These are phyloP conservation scores for Herpailurus yagouaroundi DNA, from an alignment of 2,113 vertebrate genomes.

Conservation along the genomic window DNA sequence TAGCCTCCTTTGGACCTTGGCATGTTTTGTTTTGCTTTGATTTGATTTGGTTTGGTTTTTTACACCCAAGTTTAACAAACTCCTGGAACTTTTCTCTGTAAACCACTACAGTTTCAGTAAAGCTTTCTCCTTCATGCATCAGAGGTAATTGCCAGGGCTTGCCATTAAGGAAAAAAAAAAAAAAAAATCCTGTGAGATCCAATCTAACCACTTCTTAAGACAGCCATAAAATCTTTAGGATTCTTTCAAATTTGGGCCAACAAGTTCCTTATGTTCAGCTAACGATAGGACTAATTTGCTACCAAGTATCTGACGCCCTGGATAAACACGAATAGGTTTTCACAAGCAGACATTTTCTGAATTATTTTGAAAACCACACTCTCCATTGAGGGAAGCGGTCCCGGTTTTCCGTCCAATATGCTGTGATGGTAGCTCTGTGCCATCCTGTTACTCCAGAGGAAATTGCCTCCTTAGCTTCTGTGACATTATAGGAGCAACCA, in stretches of 20 bases:
- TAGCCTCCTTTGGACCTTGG: too few relatives aligned
- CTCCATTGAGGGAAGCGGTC: neutral
- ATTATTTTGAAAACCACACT: constrained; percentile 47
- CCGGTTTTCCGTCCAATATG: constrained; percentile 15
- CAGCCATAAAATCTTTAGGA: neutral
- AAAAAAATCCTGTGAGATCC: neutral
- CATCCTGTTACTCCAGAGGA: constrained; percentile 26
- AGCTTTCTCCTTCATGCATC: neutral
- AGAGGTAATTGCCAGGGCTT: neutral
- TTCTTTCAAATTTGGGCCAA: neutral
- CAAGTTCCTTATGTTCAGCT: neutral
- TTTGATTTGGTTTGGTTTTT: neutral
- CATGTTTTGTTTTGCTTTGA: rapidly evolving
- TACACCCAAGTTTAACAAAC: neutral
- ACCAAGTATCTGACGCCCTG: neutral
- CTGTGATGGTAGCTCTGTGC: neutral
- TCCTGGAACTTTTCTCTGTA: neutral
- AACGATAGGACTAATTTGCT: neutral
- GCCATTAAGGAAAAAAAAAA: neutral
- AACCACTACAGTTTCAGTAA: neutral
- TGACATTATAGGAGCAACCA: constrained; percentile 51
- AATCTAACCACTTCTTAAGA: neutral
- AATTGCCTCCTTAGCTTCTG: constrained; percentile 71
- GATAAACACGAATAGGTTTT: neutral
- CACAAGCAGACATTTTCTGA: constrained; percentile 8